Base-by-base conservation (phyloP, 2,888 invertebrate genomes). In the Zhuqinia jingwanae region DNA sequence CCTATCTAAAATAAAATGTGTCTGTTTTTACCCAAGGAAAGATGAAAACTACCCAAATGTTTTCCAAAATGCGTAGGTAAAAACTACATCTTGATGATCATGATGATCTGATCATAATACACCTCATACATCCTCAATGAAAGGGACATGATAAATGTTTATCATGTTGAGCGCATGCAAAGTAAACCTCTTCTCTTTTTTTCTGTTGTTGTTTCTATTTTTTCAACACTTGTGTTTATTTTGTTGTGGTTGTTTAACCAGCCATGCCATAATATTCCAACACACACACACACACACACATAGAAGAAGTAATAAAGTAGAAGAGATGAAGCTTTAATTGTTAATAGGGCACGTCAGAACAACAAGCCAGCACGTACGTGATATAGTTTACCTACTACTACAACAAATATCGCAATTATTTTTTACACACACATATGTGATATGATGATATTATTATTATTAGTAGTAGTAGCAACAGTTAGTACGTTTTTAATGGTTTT, bases 61-160 rank as follows among this genome's bases (percentile, higher is more conserved):
- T 70, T 70, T 70, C 70, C 70, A 47, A 70, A 70, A 70, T 70
- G 70, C 70, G 70, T 70, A 70, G 70, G 70, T 70, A 70, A 70
- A 68, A 70, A 70, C 70, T 70, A 70, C 47, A 36, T 36, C n/a
- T n/a, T n/a, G n/a, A n/a, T n/a, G n/a, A n/a, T n/a, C n/a, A n/a
- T n/a, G n/a, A n/a, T n/a, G n/a, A n/a, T n/a, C n/a, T n/a, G n/a
- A n/a, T n/a, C n/a, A n/a, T n/a, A n/a, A n/a, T n/a, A n/a, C n/a
- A n/a, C n/a, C n/a, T n/a, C 36, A 27, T 13, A 47, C 47, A 47
- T 45, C 47, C 70, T 70, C 70, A 70, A 70, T 47, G 70, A 70
- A 70, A 70, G 70, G 25, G 70, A 70, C 70, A 70, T 70, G 70
- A 70, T 70, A 17, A 70, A 47, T 70, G 70, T 70, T 70, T 70